phyloP scores from a whole-genome alignment of 2,797 vertebrate species.

The Lutjanus argentimaculatus region DNA sequence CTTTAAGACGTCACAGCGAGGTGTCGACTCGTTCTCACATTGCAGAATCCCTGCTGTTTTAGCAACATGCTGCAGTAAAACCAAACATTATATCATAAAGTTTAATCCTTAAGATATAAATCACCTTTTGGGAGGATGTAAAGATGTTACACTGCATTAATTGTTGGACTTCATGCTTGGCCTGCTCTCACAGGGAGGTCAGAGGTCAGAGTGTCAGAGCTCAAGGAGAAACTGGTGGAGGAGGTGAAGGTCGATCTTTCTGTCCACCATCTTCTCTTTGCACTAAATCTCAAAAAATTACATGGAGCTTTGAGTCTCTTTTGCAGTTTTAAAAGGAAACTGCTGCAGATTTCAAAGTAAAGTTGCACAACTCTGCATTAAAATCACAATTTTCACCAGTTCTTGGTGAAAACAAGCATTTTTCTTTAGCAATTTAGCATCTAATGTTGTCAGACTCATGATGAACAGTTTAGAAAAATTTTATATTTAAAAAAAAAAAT shows the following conservation, averaged over 20 bases:
- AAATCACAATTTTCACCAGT: neutral
- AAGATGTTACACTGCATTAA: neutral
- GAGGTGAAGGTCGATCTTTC: neutral
- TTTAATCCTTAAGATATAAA: neutral
- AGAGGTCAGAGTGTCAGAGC: slow-evolving; percentile 8
- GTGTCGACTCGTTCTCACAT: slow-evolving; percentile 24
- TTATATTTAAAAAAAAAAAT: no score
- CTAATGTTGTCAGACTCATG: no score
- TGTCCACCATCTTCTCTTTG: no score
- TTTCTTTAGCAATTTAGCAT: no score
- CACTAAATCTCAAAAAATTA: neutral
- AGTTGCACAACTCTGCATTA: neutral
- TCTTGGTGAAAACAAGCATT: neutral
- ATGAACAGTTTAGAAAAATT: no score
- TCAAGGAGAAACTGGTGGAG: slow-evolving; percentile 3
- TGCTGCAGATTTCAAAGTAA: neutral
- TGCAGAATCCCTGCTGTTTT: slow-evolving; percentile 2
- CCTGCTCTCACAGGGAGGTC: neutral
- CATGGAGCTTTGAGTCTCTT: neutral
- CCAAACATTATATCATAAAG: neutral
- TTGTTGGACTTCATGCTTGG: neutral
- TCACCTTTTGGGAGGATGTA: no score
- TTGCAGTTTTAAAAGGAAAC: neutral
- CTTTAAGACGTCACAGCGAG: slow-evolving; percentile 29
- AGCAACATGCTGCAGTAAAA: neutral